Evolutionary conservation across 2,113 vertebrate genomes (phyloP), one percentile per base, ranked within the genome.

Genomic region (crab-eating macaque (Macaca fascicularis)): DNA sequence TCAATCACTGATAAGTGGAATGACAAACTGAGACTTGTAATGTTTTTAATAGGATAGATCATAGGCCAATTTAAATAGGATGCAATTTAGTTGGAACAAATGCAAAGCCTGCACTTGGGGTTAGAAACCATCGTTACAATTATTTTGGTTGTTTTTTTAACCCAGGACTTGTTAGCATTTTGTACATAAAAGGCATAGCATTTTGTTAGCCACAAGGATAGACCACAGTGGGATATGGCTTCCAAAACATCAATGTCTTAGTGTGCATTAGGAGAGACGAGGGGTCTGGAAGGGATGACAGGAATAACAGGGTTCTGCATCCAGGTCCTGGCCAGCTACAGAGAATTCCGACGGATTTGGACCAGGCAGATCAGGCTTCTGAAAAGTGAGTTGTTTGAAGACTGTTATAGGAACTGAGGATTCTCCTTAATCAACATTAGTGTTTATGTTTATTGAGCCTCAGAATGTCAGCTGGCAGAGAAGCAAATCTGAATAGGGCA

Each of bases 131-230:
- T 76, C 35, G 30, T 40, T 70, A 72, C 25, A 64, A 8, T 14
- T 20, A 45, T 50, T 87, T 90, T 76, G 59, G 38, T 69, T 67
- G 17, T 55, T 92, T 90, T 90, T 94, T 94, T 84, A 84, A 79
- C 64, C 38, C 8, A 59, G 48, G 61, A 38, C 74, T 32, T 67
- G 9, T 78, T 69, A 67, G 5, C 40, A 84, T 40, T 79, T 88
- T n/a, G 5, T 61, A 6, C 52, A 8, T 25, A 70, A 40, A 64
- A 92, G 45, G 32, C 32, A 9, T 27, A 72, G 30, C 38, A 14
- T 74, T 90, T 81, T 55, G 30, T 52, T 61, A 76, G 57, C 35
- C 50, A 4, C 64, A 57, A 69, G 75, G 40, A 14, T 2, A 27
- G 48, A 50, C 30, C 40, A 8, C 30, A 6, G 50, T 30, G 52